Percentiles rank a stretch among this genome's conserved stretches.
Evolutionary conservation across 2,113 vertebrate genomes (phyloP).

Genomic region (Baryphthengus martii): DNA sequence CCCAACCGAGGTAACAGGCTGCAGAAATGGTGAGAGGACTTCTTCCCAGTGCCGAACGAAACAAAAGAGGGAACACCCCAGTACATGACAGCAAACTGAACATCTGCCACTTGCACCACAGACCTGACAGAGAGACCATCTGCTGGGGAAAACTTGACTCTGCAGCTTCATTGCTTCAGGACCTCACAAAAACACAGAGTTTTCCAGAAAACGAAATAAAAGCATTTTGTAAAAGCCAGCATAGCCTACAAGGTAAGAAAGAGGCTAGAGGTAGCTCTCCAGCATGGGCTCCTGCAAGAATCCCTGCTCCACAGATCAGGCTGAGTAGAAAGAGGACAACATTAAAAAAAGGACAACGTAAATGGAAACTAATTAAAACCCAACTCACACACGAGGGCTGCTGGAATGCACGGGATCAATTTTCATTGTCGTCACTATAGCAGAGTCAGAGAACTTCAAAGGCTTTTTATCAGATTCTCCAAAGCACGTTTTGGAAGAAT

Average conservation of each 20-base stretch:
- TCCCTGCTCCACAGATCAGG: not conserved
- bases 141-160: too few species aligned
- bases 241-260: not conserved
- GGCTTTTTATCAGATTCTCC: not conserved
- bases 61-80: not conserved
- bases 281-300: not conserved
- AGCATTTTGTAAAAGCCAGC: not conserved
- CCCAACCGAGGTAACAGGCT: not conserved
- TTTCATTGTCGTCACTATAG: not conserved
- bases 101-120: not conserved
- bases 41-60: not conserved
- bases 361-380: not conserved
- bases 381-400: not conserved
- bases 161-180: not conserved
- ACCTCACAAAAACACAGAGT: not conserved
- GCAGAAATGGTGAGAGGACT: not conserved
- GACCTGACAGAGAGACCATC: not conserved
- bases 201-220: not conserved
- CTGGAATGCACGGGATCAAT: not conserved
- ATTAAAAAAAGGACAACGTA: not conserved
- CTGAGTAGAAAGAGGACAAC: not conserved
- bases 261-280: not conserved
- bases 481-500: not conserved
- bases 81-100: not conserved
- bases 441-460: constrained; percentile 6